Evolutionary conservation across 2,113 vertebrate genomes (phyloP).

Genomic region (Tetrax tetrax): DNA sequence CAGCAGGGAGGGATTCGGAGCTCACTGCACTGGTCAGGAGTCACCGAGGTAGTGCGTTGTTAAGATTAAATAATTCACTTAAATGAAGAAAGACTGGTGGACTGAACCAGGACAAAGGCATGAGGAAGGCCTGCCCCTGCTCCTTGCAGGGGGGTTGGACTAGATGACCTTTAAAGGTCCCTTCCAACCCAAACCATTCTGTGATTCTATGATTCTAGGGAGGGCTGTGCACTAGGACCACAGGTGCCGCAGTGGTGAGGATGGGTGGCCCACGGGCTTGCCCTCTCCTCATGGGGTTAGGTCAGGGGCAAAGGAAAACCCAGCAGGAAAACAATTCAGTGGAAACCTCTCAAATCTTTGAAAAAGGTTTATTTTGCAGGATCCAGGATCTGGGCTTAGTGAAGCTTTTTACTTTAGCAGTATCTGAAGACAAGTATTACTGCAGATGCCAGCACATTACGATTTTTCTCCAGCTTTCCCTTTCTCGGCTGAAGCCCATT

Average conservation of each 20-base stretch:
- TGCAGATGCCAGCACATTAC: not conserved
- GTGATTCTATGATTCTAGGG: not conserved
- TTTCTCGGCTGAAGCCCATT: not conserved
- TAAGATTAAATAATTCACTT: not conserved
- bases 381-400: not conserved
- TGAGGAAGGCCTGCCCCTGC: too few species aligned
- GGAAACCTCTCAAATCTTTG: not conserved
- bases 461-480: not conserved
- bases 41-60: not conserved
- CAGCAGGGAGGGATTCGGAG: not conserved
- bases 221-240: not conserved
- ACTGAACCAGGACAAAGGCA: not conserved
- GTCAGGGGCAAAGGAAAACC: not conserved
- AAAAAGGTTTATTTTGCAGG: not conserved
- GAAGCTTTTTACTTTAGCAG: not conserved
- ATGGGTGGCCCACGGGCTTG: not conserved
- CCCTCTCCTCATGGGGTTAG: not conserved
- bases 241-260: rapidly evolving
- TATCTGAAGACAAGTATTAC: not conserved
- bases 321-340: not conserved
- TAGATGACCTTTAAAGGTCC: too few species aligned
- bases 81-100: not conserved
- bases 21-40: not conserved
- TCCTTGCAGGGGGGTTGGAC: too few species aligned
- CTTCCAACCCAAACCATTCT: too few species aligned